Base-by-base conservation (phyloP, 2,113 vertebrate genomes). In the Diphyllodes magnificus region DNA sequence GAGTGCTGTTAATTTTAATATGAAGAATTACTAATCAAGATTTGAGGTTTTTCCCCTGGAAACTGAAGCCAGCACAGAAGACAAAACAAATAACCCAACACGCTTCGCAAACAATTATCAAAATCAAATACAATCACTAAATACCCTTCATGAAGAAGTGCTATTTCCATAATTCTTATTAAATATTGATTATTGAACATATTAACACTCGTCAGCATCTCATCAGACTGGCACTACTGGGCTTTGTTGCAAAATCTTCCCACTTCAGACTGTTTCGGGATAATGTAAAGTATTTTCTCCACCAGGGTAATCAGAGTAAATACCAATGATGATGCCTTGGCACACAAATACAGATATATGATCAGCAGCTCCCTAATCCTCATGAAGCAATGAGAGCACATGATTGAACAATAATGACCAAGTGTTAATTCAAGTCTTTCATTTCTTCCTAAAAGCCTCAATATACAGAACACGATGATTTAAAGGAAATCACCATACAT, bases 151-250 rank as follows among this genome's bases (percentile, higher is more conserved):
- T 3, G 35, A 81, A 71, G 45, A 80, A 39, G 11, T 30, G 17
- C 39, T 45, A 23, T 78, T 81, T 81, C 82, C 53, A 72, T 78
- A 64, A 61, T 78, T 93, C 56, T 88, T 86, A 83, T 82, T 86
- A 95, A 93, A 81, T 95, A 95, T 93, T 94, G 95, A 92, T 95
- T 90, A 90, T 84, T 75, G 69, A 92, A 81, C 9, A 1, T 49
- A 71, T 49, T 68, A 93, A 35, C 72, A 17, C 51, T 51, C 37
- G 42, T 71, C 60, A 94, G 1, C 71, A 93, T 60, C 92, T 75
- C 49, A n/a, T 51, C 85, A 86, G 47, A 60, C 57, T 53, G 78
- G 16, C 51, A 68, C 64, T 30, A 5, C 31, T 45, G 76, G 93
- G 82, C 28, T 92, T 88, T 75, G 76, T 53, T 44, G 72, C 15